Evolutionary conservation across 2,797 vertebrate genomes (phyloP).

Genomic region (Monodelphis domestica): DNA sequence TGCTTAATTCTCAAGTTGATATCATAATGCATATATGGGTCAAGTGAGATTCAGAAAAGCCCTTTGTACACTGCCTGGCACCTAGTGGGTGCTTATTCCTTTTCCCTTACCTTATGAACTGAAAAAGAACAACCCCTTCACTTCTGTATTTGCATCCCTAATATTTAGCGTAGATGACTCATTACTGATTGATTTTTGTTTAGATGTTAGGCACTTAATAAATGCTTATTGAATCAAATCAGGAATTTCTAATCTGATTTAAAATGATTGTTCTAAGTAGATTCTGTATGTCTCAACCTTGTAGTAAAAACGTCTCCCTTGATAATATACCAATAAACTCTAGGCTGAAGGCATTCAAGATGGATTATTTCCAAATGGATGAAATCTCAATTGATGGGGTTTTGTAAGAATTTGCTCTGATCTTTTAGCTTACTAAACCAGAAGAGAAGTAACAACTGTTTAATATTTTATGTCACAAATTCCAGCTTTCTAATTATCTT

Average conservation of each 20-base stretch:
- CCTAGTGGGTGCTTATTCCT: neutral
- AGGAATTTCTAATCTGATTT: neutral
- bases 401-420: neutral
- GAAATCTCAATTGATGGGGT: neutral
- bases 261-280: neutral
- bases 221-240: neutral
- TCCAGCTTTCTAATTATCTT: neutral
- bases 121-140: slow-evolving; percentile 20
- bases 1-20: slow-evolving; percentile 8
- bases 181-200: neutral
- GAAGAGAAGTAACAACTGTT: neutral
- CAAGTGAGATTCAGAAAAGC: neutral
- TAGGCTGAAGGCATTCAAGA: neutral
- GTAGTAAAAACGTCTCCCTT: neutral
- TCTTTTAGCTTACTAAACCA: neutral
- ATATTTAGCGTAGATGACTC: neutral
- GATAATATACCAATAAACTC: neutral
- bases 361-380: neutral
- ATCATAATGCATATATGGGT: neutral
- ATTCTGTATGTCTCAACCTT: neutral
- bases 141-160: neutral
- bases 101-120: neutral
- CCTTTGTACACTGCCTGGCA: neutral
- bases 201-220: neutral
- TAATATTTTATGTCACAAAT: neutral